phyloP scores from a whole-genome alignment of 2,113 vertebrate species.

The Xyliphius kryptos region DNA sequence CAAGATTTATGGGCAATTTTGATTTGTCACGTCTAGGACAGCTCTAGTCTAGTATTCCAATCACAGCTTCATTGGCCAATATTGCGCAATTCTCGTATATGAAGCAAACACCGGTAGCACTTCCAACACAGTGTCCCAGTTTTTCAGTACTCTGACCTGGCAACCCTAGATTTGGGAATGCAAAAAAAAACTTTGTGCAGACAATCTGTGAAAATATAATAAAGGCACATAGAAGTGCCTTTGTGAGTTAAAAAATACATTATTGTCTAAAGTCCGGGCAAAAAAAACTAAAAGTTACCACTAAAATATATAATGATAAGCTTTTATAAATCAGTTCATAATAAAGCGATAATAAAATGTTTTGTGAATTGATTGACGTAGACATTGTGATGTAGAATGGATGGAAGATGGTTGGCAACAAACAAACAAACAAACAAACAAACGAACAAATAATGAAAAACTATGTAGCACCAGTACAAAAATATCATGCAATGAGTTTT shows the following conservation, averaged over 20 bases:
- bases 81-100: too few species aligned
- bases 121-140: too few species aligned
- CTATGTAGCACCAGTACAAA: slow-evolving; percentile 79
- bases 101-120: too few species aligned
- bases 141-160: too few species aligned
- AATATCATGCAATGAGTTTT: slow-evolving; percentile 65
- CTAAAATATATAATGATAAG: slow-evolving; percentile 27
- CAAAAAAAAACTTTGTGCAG: slow-evolving; percentile 12
- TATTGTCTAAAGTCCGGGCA: slow-evolving; percentile 1
- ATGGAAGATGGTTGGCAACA: slow-evolving; percentile 18
- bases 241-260: slow-evolving; percentile 12
- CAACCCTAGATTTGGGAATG: too few species aligned
- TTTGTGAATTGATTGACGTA: slow-evolving; percentile 49
- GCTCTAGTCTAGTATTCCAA: too few species aligned
- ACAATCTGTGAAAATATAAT: slow-evolving; percentile 16
- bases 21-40: too few species aligned
- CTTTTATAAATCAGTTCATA: slow-evolving; percentile 55
- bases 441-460: too few species aligned
- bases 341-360: slow-evolving; percentile 38
- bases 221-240: slow-evolving; percentile 1
- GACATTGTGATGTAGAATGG: slow-evolving; percentile 55
- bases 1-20: too few species aligned
- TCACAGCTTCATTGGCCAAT: too few species aligned
- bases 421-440: too few species aligned
- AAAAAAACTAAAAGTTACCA: neutral